Percentiles rank a stretch among this genome's conserved stretches.
Conservation (phyloP, 2,797 vertebrate species). For the Hafferia zeledoni region DNA sequence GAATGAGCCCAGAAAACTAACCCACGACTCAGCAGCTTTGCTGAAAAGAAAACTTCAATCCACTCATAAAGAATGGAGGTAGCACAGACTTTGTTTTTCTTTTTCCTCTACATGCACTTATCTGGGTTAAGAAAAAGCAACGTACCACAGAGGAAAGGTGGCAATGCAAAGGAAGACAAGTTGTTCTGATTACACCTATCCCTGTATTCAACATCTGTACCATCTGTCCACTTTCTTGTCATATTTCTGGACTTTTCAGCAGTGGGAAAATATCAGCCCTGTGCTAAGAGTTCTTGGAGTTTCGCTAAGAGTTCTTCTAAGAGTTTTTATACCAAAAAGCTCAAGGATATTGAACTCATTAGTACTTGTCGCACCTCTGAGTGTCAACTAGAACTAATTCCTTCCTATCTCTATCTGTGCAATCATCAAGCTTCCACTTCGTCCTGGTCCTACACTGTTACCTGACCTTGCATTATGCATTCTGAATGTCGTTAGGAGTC, state of each 20-base stretch:
- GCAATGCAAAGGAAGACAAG: neutral
- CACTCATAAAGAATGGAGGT: neutral
- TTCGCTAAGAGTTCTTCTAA: neutral
- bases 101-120: neutral
- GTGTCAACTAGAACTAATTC: neutral
- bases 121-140: constrained; percentile 4
- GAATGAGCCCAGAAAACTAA: constrained; percentile 27
- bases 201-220: neutral
- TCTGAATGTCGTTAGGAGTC: neutral
- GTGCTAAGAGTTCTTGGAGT: neutral
- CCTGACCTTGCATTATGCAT: neutral
- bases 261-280: neutral
- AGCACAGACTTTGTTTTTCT: neutral
- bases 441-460: neutral
- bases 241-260: neutral
- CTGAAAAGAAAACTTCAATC: constrained; percentile 48
- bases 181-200: neutral
- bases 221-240: neutral
- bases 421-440: rapidly evolving
- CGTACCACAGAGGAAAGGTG: neutral
- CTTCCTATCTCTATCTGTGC: neutral
- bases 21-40: neutral
- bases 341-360: neutral
- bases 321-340: neutral
- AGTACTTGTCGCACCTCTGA: neutral